These are phyloP conservation scores for Aegithalos caudatus DNA, from an alignment of 2,113 vertebrate species.

Conservation along the genomic window DNA sequence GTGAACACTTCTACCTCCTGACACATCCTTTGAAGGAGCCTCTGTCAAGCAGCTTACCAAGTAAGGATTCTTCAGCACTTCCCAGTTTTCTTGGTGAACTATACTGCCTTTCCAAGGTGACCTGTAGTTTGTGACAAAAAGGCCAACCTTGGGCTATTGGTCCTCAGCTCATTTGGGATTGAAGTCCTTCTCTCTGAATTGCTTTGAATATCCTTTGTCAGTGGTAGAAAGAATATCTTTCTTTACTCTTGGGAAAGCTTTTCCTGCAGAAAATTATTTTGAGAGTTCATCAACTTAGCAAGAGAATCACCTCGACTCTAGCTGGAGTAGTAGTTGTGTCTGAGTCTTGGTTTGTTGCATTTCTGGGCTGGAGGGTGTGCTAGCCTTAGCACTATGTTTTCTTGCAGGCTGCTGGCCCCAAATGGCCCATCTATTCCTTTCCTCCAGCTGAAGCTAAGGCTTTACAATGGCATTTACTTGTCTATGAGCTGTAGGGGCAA, in stretches of 20 bases:
- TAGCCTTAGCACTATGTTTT: conserved; percentile 20
- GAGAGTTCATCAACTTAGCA: background rate
- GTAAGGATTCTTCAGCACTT: conserved; percentile 67
- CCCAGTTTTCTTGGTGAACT: background rate
- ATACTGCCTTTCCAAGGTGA: background rate
- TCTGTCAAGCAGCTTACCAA: conserved; percentile 79
- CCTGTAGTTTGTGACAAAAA: background rate
- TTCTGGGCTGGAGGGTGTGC: background rate
- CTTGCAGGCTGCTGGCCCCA: conserved; percentile 19
- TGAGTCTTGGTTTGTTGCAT: background rate
- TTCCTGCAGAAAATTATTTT: background rate
- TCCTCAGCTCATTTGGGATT: background rate
- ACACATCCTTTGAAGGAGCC: conserved; percentile 86
- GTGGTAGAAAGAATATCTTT: background rate
- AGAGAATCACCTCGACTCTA: background rate
- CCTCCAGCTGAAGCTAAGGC: background rate
- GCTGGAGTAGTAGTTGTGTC: background rate
- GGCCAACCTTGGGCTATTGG: rapidly evolving
- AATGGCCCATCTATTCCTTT: background rate
- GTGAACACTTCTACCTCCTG: conserved; percentile 97
- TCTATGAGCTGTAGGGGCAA: conserved; percentile 35
- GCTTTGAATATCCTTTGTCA: background rate
- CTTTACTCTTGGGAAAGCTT: background rate
- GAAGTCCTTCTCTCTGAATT: background rate
- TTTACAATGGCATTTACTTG: conserved; percentile 12